These are phyloP conservation scores for Amazona finschi DNA, from an alignment of 2,797 vertebrate species.

Conservation along the genomic window DNA sequence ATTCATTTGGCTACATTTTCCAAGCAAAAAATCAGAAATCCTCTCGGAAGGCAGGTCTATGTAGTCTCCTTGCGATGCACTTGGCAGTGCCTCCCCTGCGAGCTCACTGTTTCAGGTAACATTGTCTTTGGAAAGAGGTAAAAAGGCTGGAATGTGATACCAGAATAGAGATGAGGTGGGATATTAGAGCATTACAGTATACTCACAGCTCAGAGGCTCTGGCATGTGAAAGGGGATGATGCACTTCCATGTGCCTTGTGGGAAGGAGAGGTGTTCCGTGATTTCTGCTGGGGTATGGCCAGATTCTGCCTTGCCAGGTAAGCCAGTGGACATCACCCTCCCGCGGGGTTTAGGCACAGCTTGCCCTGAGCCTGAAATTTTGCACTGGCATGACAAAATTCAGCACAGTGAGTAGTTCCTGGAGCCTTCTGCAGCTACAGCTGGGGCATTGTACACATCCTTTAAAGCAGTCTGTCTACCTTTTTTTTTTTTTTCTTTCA, in stretches of 20 bases:
- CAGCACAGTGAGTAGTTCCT: not conserved
- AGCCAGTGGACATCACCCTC: not conserved
- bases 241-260: accelerated
- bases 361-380: accelerated
- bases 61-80: accelerated
- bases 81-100: accelerated
- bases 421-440: not conserved
- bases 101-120: not conserved
- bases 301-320: not conserved
- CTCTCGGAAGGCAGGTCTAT: not conserved
- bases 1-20: not conserved
- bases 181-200: accelerated
- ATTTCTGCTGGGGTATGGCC: not conserved
- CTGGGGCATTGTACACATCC: not conserved
- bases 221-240: accelerated
- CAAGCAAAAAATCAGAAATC: not conserved
- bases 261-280: not conserved
- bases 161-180: accelerated
- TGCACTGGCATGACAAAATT: not conserved
- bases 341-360: accelerated
- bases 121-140: not conserved
- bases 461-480: not conserved
- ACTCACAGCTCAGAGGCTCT: accelerated
- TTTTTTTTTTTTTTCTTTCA: not conserved
- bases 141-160: accelerated